phyloP scores from a whole-genome alignment of 2,888 invertebrate genomes.

The Miltochrista miniata region DNA sequence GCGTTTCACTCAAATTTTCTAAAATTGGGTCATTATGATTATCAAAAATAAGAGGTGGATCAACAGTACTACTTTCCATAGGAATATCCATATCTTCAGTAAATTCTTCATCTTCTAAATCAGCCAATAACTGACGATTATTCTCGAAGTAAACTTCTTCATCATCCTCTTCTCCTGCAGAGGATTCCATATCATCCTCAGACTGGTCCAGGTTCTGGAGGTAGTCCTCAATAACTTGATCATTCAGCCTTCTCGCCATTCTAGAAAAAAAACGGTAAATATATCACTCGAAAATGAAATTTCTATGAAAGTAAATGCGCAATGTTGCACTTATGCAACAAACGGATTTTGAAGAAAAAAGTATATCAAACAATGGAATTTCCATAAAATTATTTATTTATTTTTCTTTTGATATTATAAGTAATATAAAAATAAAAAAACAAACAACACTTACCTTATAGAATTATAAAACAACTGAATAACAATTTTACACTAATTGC shows the following conservation, averaged over 20 bases:
- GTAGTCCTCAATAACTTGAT: slow-evolving; percentile 8
- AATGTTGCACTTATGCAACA: slow-evolving; percentile 12
- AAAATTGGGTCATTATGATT: neutral
- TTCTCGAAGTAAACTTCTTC: slow-evolving; percentile 13
- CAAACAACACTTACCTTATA: too few relatives aligned
- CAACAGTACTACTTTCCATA: neutral
- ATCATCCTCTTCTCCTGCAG: slow-evolving; percentile 13
- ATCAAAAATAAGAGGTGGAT: neutral
- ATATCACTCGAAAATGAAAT: neutral
- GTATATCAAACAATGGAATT: too few relatives aligned
- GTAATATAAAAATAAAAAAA: too few relatives aligned
- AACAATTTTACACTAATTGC: too few relatives aligned
- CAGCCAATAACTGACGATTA: slow-evolving; percentile 11
- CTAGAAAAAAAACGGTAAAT: neutral
- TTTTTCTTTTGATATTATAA: too few relatives aligned
- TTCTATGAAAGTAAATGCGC: too few relatives aligned
- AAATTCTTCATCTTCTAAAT: slow-evolving; percentile 5
- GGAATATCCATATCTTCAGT: neutral
- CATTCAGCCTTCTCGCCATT: slow-evolving; percentile 7
- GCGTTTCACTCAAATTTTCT: neutral
- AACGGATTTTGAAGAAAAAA: too few relatives aligned
- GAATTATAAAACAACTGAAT: too few relatives aligned
- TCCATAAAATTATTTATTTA: too few relatives aligned
- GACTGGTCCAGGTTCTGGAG: slow-evolving; percentile 11
- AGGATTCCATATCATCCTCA: slow-evolving; percentile 16